Evolutionary conservation across 2,113 vertebrate genomes (phyloP), one percentile per base, ranked within the genome.

Genomic region (Felis chaus): DNA sequence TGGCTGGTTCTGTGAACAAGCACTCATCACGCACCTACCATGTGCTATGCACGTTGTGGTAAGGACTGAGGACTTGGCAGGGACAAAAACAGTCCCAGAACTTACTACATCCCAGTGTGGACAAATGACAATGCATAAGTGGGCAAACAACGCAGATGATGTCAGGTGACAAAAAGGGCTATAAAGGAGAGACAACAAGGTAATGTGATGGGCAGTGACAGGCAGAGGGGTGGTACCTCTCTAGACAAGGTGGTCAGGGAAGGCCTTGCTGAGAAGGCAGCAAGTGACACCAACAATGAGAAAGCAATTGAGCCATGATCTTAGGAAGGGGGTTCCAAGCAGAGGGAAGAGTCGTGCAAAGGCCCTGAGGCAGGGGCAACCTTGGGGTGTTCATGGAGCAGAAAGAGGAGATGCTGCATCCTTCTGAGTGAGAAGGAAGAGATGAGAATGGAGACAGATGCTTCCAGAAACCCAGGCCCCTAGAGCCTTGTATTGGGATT

Each of bases 291-390:
- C 39, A 69, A 27, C 57, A 55, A 19, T 7, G 48, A 81, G 31
- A 50, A 95, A 69, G 15, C 39, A 89, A 39, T 7, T 14, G 19
- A 80, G 19, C 65, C 39, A 76, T 7, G 13, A 18, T 13, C 68
- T 90, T 23, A 66, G 73, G 80, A 86, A 80, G 29, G 68, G 14
- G 48, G 25, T 76, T 85, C 39, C 71, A 81, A n/a, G 95, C 39
- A 66, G 63, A 88, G 45, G 27, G 36, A 66, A 88, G 87, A 68
- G 55, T 29, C 0, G 0, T 36, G 36, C 69, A 91, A 87, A 89
- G 82, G n/a, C 53, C 45, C 53, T 0, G 12, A 69, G n/a, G 57
- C 19, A 45, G 71, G 39, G 57, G 39, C 55, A 92, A 33, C 27
- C 78, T 45, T 23, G 18, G 36, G 36, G 13, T 31, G 6, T 23